phyloP scores from a whole-genome alignment of 2,797 vertebrate genomes.

The Loris lydekkerianus region DNA sequence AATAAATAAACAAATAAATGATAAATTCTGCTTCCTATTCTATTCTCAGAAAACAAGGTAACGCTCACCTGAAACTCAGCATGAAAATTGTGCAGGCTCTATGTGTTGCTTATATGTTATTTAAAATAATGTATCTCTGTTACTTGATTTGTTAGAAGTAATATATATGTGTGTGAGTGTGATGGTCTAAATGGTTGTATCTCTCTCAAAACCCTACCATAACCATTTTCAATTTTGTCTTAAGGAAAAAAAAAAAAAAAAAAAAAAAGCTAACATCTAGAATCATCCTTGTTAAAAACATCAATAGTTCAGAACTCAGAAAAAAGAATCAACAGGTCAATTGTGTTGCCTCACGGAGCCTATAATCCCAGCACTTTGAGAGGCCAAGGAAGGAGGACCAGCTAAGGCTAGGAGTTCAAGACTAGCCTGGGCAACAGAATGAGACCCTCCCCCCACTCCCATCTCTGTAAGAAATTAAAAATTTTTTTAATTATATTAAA shows the following conservation, averaged over 20 bases:
- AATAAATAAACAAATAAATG: no score
- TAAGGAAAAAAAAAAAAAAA: background rate
- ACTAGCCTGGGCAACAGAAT: background rate
- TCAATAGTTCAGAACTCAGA: background rate
- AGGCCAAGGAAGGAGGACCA: background rate
- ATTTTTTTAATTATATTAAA: no score
- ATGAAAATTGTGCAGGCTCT: background rate
- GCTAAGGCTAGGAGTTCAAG: background rate
- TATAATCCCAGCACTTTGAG: background rate
- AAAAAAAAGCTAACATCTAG: background rate
- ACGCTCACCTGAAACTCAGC: background rate
- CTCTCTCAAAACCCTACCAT: background rate
- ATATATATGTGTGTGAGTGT: background rate
- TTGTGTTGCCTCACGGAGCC: no score
- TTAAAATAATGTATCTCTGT: background rate
- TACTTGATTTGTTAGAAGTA: background rate
- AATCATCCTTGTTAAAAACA: constrained; percentile 5
- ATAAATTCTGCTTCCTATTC: background rate
- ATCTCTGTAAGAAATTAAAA: background rate
- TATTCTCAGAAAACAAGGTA: background rate
- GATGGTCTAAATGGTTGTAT: background rate
- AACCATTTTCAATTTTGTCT: background rate
- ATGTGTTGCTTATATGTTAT: background rate
- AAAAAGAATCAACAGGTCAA: background rate
- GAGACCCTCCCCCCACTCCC: no score